Percentiles rank a stretch among this genome's conserved stretches.
Conservation (phyloP, 2,113 vertebrate species). For the Coreoperca whiteheadi region DNA sequence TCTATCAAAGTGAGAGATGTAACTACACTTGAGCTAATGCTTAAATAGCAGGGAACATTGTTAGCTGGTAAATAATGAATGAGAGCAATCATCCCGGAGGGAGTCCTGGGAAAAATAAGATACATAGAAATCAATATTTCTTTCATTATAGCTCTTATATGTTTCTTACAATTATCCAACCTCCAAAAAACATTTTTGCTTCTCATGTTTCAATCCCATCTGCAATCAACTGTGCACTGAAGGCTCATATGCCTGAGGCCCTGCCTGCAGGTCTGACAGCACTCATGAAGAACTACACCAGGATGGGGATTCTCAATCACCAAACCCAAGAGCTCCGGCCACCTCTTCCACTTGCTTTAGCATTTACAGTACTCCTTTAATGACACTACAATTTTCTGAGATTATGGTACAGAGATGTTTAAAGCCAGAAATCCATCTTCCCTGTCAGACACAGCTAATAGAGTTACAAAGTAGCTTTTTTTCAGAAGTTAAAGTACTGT, state of each 20-base stretch:
- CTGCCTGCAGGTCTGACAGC: conserved; percentile 61
- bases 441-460: background rate
- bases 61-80: conserved; percentile 56
- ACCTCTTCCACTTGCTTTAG: conserved; percentile 37
- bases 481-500: background rate
- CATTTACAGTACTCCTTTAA: background rate
- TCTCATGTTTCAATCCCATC: conserved; percentile 16
- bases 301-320: conserved; percentile 17
- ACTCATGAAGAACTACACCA: conserved; percentile 40
- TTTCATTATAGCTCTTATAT: background rate
- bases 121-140: background rate
- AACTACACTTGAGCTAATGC: conserved; percentile 40
- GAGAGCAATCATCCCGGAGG: conserved; percentile 17
- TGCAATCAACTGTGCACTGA: conserved; percentile 20
- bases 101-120: conserved; percentile 28
- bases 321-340: conserved; percentile 32
- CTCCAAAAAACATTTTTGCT: background rate
- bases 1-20: conserved; percentile 37
- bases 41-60: conserved; percentile 30
- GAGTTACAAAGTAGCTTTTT: background rate
- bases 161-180: conserved; percentile 18
- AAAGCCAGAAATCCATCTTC: background rate
- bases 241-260: conserved; percentile 42
- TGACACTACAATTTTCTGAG: background rate
- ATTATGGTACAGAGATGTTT: background rate